Percentiles rank a stretch among this genome's conserved stretches.
phyloP scores from a whole-genome alignment of 2,888 invertebrate genomes.

The Lepidocyrtinus sp. region DNA sequence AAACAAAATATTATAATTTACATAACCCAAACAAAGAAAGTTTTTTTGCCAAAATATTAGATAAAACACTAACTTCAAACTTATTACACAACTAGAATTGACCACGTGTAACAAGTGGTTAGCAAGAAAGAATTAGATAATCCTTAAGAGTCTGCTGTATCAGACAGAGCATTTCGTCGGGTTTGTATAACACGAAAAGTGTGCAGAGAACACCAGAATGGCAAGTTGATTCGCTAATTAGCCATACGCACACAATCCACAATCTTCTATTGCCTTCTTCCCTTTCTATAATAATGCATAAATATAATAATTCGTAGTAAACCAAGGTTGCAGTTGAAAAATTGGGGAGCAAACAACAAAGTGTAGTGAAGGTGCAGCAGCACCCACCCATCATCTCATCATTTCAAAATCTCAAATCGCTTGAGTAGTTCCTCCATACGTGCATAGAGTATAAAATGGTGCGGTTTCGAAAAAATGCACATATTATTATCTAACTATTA shows the following conservation, averaged over 20 bases:
- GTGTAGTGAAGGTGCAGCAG: background rate
- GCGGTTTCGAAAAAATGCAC: no score
- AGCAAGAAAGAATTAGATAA: constrained; percentile 52
- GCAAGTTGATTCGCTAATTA: constrained; percentile 37
- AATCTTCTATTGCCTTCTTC: background rate
- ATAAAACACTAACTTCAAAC: background rate
- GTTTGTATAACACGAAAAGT: constrained; percentile 28
- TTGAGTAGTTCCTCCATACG: constrained; percentile 33
- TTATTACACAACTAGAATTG: no score
- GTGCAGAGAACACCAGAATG: background rate
- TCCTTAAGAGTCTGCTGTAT: constrained; percentile 26
- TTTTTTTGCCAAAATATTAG: constrained; percentile 2
- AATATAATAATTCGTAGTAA: no score
- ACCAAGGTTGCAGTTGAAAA: constrained; percentile 20
- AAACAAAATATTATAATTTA: constrained; percentile 32
- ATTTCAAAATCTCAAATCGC: constrained; percentile 18
- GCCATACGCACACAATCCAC: constrained; percentile 32
- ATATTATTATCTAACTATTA: no score
- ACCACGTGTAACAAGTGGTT: constrained; percentile 30
- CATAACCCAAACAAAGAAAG: constrained; percentile 34
- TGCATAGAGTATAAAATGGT: constrained; percentile 33
- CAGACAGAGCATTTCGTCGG: constrained; percentile 38
- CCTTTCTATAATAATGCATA: constrained; percentile 29
- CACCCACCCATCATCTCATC: constrained; percentile 14
- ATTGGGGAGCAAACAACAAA: background rate